Percentiles rank a stretch among this genome's conserved stretches.
Evolutionary conservation across 2,888 invertebrate genomes (phyloP).

Genomic region (Parnassius glacialis): DNA sequence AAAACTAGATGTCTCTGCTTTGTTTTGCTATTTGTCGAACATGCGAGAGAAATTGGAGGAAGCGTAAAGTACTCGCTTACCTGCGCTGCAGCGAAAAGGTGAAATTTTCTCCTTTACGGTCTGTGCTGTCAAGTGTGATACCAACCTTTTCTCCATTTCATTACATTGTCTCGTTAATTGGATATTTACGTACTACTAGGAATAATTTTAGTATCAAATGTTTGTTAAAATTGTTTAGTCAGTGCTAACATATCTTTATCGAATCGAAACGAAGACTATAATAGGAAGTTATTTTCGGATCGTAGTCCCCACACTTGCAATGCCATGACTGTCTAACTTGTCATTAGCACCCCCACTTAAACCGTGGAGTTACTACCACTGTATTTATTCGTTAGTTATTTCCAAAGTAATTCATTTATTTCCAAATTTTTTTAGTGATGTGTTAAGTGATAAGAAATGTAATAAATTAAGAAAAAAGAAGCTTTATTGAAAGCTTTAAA

Average conservation of each 20-base stretch:
- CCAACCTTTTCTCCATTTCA: too few relatives aligned
- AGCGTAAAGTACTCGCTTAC: too few relatives aligned
- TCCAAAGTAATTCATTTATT: background rate
- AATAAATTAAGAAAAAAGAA: too few relatives aligned
- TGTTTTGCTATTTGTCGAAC: too few relatives aligned
- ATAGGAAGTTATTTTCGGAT: conserved; percentile 67
- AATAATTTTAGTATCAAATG: conserved; percentile 23
- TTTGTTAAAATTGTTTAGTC: conserved; percentile 32
- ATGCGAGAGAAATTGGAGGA: too few relatives aligned
- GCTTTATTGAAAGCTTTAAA: too few relatives aligned
- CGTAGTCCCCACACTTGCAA: conserved; percentile 63
- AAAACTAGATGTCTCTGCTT: too few relatives aligned
- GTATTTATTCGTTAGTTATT: background rate
- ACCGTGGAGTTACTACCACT: conserved; percentile 33
- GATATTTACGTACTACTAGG: background rate
- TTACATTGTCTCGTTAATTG: background rate
- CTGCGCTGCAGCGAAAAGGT: too few relatives aligned
- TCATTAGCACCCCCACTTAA: conserved; percentile 29
- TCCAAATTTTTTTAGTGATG: background rate
- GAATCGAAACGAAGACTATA: conserved; percentile 50
- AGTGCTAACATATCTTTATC: conserved; percentile 38
- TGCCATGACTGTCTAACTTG: conserved; percentile 49
- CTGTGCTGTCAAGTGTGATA: too few relatives aligned
- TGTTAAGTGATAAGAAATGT: too few relatives aligned
- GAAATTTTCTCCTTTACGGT: too few relatives aligned